These are phyloP conservation scores for Myodes glareolus DNA, from an alignment of 2,113 vertebrate genomes.

Conservation along the genomic window DNA sequence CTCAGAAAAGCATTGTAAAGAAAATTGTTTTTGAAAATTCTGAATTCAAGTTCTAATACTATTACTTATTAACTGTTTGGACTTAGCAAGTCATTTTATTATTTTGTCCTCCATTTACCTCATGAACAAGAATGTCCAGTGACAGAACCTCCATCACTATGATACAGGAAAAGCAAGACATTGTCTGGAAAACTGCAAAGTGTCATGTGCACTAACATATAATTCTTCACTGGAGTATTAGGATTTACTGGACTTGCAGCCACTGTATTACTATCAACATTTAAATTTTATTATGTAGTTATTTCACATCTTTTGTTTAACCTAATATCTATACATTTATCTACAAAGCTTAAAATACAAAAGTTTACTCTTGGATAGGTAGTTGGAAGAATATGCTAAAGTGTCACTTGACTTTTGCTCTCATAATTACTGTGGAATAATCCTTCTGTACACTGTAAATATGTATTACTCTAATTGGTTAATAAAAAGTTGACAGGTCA, in stretches of 20 bases:
- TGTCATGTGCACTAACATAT: not conserved
- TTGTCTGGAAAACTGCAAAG: not conserved
- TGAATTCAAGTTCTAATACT: not conserved
- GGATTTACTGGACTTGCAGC: not conserved
- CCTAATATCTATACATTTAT: not conserved
- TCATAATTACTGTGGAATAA: not conserved
- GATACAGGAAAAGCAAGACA: conserved; percentile 7
- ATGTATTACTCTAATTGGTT: too few species aligned
- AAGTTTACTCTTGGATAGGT: not conserved
- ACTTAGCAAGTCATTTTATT: not conserved
- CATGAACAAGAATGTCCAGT: not conserved
- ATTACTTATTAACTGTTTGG: not conserved
- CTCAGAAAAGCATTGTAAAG: not conserved
- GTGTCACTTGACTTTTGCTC: not conserved
- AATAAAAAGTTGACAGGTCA: too few species aligned
- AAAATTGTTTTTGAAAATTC: not conserved
- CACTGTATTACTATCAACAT: not conserved
- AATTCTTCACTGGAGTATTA: not conserved
- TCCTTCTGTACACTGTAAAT: too few species aligned
- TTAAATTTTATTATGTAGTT: conserved; percentile 29
- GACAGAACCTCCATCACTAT: not conserved
- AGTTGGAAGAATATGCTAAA: conserved; percentile 9
- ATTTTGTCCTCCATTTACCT: not conserved
- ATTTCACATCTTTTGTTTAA: not conserved
- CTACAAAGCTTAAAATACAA: not conserved